Evolutionary conservation across 2,888 invertebrate genomes (phyloP), one percentile per base, ranked within the genome.

Genomic region (Disparrhopalites patrizii): DNA sequence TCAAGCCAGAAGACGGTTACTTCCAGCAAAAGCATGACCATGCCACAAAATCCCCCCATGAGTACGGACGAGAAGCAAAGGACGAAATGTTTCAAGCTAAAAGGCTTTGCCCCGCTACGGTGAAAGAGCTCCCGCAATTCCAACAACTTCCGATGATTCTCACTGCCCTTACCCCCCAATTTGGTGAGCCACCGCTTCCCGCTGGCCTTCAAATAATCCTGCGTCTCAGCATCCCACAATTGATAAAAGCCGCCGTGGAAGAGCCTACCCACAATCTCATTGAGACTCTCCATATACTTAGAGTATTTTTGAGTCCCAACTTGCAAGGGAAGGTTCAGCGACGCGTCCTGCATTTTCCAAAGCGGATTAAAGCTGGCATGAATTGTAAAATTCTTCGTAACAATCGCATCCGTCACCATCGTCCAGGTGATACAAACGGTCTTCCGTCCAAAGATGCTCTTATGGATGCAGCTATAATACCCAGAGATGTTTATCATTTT

Each of bases 361-460:
- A 58, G 15, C 3, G 58, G 58, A 28, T 28, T 27, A 25, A 43
- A 58, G 30, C 3, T n/a, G 18, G n/a, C 18, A 20, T 43, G 30
- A 3, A 58, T 18, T 0, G 58, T 58, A 1, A 58, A 28, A 58
- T 58, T 58, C 20, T 58, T 27, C 1, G 58, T 30, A 2, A 58
- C 27, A 7, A 58, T 43, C 18, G 18, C 1, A 28, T 58, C 43
- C 8, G 27, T 47, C 15, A 43, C 30, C 2, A 15, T 1, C 20
- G 30, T 18, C 58, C 58, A 58, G 5, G 38, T 30, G n/a, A 58
- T 5, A 10, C 58, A 58, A 3, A 27, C 58, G 4, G 43, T 43
- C 13, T 43, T 43, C 28, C 2, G 25, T 10, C 23, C 30, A 1
- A 58, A 27, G 0, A 40, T 18, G 1, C 43, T 47, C 1, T 1